phyloP scores from a whole-genome alignment of 2,113 vertebrate species.

The Syngnathus floridae region DNA sequence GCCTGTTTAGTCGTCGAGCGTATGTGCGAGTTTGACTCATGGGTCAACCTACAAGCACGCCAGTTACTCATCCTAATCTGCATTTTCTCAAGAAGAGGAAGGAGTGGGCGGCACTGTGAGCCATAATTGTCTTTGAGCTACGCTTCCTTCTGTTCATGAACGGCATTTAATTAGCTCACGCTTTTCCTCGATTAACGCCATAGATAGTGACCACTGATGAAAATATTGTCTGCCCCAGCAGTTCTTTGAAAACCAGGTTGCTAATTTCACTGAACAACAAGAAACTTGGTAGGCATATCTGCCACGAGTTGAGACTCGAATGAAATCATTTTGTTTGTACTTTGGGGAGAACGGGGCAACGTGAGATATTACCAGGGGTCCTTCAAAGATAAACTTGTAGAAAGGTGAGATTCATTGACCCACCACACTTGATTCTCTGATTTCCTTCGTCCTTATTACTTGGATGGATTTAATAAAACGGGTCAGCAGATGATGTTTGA shows the following conservation, averaged over 20 bases:
- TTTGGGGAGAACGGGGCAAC: too few relatives aligned
- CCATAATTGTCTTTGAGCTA: neutral
- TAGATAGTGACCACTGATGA: neutral
- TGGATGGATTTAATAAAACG: neutral
- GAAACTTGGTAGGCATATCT: too few relatives aligned
- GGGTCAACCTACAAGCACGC: slow-evolving; percentile 14
- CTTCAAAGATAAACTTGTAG: neutral
- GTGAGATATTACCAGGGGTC: neutral
- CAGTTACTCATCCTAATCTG: slow-evolving; percentile 30
- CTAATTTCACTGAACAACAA: too few relatives aligned
- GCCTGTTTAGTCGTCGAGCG: neutral
- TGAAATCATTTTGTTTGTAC: too few relatives aligned
- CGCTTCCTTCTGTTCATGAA: neutral
- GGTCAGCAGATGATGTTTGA: neutral
- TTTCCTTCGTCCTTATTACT: neutral
- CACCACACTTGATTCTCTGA: neutral
- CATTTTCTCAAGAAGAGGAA: slow-evolving; percentile 16
- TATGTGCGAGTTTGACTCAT: slow-evolving; percentile 9
- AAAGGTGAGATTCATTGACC: neutral
- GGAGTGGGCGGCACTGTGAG: neutral
- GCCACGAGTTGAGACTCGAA: too few relatives aligned
- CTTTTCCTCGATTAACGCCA: too few relatives aligned
- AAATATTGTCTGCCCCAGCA: neutral
- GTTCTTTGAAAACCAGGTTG: too few relatives aligned
- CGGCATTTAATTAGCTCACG: neutral